These are phyloP conservation scores for Takifugu ocellatus DNA, from an alignment of 2,797 vertebrate species.

Conservation along the genomic window DNA sequence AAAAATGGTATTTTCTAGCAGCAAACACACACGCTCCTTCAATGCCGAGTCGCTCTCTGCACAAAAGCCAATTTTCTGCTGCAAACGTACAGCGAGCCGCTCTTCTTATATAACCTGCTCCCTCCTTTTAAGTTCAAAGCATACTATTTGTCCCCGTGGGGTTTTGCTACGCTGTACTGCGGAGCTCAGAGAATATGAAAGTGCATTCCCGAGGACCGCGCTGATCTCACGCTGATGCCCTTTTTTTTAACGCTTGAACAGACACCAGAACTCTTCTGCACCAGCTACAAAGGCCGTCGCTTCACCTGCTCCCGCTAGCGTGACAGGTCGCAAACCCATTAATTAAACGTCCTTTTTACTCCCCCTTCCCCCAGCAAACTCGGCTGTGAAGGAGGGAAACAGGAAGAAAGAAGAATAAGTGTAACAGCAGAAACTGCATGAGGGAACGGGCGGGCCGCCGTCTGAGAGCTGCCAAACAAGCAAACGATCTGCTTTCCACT, in stretches of 20 bases:
- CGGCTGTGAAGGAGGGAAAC: neutral
- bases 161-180: slow-evolving; percentile 17
- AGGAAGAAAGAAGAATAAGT: neutral
- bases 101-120: slow-evolving; percentile 41
- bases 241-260: too few species aligned
- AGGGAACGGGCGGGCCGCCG: slow-evolving; percentile 27
- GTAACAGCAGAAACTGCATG: slow-evolving; percentile 13
- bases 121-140: slow-evolving; percentile 38
- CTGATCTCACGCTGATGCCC: slow-evolving; percentile 22
- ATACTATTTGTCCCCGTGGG: slow-evolving; percentile 23
- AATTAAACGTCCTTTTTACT: too few species aligned
- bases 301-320: too few species aligned
- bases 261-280: too few species aligned
- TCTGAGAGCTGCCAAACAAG: slow-evolving; percentile 20
- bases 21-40: slow-evolving; percentile 1
- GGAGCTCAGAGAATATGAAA: slow-evolving; percentile 35
- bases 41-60: slow-evolving; percentile 2
- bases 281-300: too few species aligned
- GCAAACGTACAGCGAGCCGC: neutral
- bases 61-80: slow-evolving; percentile 3
- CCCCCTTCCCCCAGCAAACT: too few species aligned
- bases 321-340: too few species aligned
- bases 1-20: too few species aligned
- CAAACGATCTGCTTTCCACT: slow-evolving; percentile 28
- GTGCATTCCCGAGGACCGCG: slow-evolving; percentile 10